Conservation (phyloP, 2,113 vertebrate genomes). For the Irena cyanogastra region DNA sequence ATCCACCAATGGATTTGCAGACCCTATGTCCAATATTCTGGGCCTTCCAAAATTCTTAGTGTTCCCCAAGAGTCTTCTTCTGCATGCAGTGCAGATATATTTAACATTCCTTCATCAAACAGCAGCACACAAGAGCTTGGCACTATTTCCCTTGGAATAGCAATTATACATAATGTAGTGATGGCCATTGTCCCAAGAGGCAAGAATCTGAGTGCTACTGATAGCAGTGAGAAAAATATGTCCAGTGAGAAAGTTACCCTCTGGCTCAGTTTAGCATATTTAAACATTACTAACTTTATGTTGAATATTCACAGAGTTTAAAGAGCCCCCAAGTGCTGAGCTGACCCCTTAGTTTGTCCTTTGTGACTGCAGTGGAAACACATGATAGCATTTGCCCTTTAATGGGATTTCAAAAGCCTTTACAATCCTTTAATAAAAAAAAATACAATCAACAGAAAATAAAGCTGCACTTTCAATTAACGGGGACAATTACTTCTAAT, state of each 20-base stretch:
- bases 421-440: slow-evolving; percentile 21
- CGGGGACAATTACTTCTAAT: slow-evolving; percentile 71
- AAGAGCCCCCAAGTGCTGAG: not conserved
- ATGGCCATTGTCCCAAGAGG: not conserved
- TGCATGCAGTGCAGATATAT: not conserved
- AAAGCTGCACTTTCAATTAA: slow-evolving; percentile 76
- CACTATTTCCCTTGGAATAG: not conserved
- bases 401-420: slow-evolving; percentile 42
- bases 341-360: not conserved
- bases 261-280: not conserved
- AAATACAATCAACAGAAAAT: slow-evolving; percentile 62
- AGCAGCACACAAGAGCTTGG: not conserved
- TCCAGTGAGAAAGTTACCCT: not conserved
- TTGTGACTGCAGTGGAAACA: not conserved
- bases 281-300: not conserved
- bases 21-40: not conserved
- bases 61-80: not conserved
- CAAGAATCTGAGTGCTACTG: not conserved
- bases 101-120: not conserved
- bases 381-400: not conserved
- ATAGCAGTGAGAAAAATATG: not conserved
- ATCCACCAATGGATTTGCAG: not conserved
- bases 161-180: fast-evolving
- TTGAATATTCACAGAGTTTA: not conserved
- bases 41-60: not conserved